phyloP scores from a whole-genome alignment of 2,113 vertebrate genomes.

The Urocitellus parryii region DNA sequence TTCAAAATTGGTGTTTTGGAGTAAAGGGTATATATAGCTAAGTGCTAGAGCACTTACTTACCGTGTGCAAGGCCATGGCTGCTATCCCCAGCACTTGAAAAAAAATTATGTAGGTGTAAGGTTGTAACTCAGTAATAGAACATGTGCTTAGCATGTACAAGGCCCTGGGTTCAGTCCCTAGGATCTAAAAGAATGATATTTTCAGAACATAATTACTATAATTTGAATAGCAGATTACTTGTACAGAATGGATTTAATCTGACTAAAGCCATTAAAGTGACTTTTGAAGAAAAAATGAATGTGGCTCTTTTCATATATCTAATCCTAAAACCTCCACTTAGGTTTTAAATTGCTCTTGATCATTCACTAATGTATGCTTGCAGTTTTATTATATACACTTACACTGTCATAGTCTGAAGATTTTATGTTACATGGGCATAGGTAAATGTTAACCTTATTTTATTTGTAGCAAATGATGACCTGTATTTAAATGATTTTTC shows the following conservation, averaged over 20 bases:
- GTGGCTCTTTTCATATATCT: conserved; percentile 28
- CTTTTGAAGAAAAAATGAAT: conserved; percentile 14
- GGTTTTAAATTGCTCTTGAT: conserved; percentile 45
- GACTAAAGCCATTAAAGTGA: conserved; percentile 16
- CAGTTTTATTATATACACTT: conserved; percentile 20
- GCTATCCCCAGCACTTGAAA: not conserved
- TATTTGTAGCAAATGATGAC: conserved; percentile 4
- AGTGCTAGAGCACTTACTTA: not conserved
- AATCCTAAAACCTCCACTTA: conserved; percentile 34
- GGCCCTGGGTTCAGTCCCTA: not conserved
- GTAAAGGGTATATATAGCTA: not conserved
- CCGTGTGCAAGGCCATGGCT: not conserved
- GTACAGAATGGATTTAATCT: not conserved
- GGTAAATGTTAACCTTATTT: conserved; percentile 22
- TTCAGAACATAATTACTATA: conserved; percentile 1
- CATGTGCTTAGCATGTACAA: not conserved
- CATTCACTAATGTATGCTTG: conserved; percentile 37
- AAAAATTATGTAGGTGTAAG: not conserved
- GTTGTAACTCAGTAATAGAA: not conserved
- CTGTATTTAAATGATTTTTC: conserved; percentile 39
- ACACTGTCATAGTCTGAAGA: conserved; percentile 40
- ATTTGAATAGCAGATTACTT: not conserved
- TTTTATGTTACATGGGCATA: conserved; percentile 1
- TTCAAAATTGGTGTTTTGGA: conserved; percentile 18
- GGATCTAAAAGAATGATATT: not conserved